Base-by-base conservation (phyloP, 2,888 invertebrate genomes). In the Lacanobia oleracea region DNA sequence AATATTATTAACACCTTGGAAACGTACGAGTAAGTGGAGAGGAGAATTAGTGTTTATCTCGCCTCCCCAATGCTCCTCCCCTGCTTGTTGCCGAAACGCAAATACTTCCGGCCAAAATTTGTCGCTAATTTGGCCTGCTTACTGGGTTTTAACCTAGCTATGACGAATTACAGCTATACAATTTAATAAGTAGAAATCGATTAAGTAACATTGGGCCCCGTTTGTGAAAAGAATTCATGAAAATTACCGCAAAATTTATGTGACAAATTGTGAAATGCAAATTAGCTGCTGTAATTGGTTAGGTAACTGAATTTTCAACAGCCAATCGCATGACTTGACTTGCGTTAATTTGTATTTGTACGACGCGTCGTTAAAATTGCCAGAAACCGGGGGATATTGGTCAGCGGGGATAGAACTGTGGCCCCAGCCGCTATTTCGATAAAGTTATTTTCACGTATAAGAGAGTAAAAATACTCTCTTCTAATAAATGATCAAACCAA, bases 1-100 rank as follows among this genome's bases (percentile, higher is more conserved):
- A 37, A 45, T 37, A 70, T 71, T 54, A 14, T n/a, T 54, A 33
- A n/a, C n/a, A 68, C 77, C 43, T 57, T 73, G 68, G 45, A 75
- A 77, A 53, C 21, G 14, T 27, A 27, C 27, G 27, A 27, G 27
- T 59, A 59, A 45, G 51, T 43, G 68, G 45, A 59, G 21, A 37
- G 68, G 45, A 59, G 21, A 37, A 57, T 67, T 27, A 21, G 8
- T 51, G n/a, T 57, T 57, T 69, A 67, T 76, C 48, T 68, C 43
- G 57, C 45, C 59, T 59, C 45, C 45, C 77, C 18, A 21, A 59
- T n/a, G n/a, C n/a, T n/a, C n/a, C n/a, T 59, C 21, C 59, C 40
- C 59, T 40, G 59, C 21, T 40, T 57, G 27, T 77, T 40, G n/a
- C 5, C 18, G 18, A 51, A 59, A 68, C 50, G n/a, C 14, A 37